Percentiles rank a stretch among this genome's conserved stretches.
These are phyloP conservation scores for Drosophila pseudoananassae DNA, from an alignment of 1,140 invertebrate genomes.

Conservation along the genomic window DNA sequence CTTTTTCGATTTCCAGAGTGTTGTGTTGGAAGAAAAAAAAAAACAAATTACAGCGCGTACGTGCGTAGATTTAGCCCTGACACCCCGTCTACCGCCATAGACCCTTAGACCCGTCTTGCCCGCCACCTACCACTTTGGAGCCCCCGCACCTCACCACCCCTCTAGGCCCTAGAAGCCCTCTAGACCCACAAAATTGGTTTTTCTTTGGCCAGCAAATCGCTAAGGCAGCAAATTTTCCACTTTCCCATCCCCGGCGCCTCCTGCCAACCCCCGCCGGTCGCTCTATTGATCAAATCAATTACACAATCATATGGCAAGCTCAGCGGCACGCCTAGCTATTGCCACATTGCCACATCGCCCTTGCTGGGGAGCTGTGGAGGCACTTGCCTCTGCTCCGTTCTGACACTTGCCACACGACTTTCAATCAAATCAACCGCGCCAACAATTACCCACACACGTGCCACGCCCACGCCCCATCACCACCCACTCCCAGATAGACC, in stretches of 20 bases:
- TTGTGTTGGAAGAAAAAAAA: not conserved
- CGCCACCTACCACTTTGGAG: not conserved
- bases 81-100: not conserved
- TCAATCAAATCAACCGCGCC: slow-evolving; percentile 74
- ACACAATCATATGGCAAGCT: slow-evolving; percentile 75
- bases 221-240: slow-evolving; percentile 40
- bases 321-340: slow-evolving; percentile 44
- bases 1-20: not conserved
- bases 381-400: slow-evolving; percentile 42
- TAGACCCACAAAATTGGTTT: slow-evolving; percentile 57
- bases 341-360: slow-evolving; percentile 2
- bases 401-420: slow-evolving; percentile 64
- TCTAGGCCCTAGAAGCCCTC: not conserved
- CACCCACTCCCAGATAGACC: not conserved
- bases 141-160: not conserved
- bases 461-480: slow-evolving; percentile 21
- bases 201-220: slow-evolving; percentile 52
- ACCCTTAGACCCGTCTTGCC: no score
- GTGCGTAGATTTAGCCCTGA: slow-evolving; percentile 42
- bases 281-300: slow-evolving; percentile 78
- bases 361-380: no score
- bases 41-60: slow-evolving; percentile 52
- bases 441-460: slow-evolving; percentile 72
- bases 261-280: slow-evolving; percentile 10
- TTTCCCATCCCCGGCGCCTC: not conserved